Evolutionary conservation across 2,888 invertebrate genomes (phyloP), one percentile per base, ranked within the genome.

Genomic region (Zygaena filipendulae): DNA sequence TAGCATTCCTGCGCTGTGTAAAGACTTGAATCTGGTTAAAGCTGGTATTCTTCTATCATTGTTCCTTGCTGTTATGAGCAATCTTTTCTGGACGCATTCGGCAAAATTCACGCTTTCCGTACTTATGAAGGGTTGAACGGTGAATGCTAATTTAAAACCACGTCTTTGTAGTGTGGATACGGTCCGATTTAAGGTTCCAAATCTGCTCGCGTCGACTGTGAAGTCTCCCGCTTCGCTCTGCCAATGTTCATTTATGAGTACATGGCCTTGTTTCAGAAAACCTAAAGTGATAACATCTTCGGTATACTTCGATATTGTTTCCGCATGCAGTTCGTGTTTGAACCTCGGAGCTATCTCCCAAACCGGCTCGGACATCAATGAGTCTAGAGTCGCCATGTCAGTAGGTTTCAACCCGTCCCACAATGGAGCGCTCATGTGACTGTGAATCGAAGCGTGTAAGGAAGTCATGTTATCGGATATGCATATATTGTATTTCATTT

Each of bases 71-170:
- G 87, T 88, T 21, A 93, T 86, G 2, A 94, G 62, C n/a, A 92
- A 55, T 29, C 87, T 82, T 29, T 86, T 86, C 27, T 85, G 82
- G 1, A 94, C 90, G 1, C 92, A 88, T 44, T 91, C 88, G 28
- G 86, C 87, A 53, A 95, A 95, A 47, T 90, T 92, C 2, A 72
- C 70, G 39, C 95, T 93, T 47, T 93, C 92, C 0, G 93, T 92
- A 27, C 91, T 90, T 16, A 95, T 88, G 55, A 92, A 96, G 0
- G 96, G 95, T 52, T 95, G 94, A 0, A 95, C 84, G n/a, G 92
- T 90, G 40, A 96, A 87, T 0, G 90, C 91, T 8, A 96, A 88
- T 49, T 91, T 86, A 40, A 95, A 96, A 1, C 94, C 94, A 38
- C 93, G 80, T 16, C 94, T 82, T 39, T 90, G 90, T 19, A 95